phyloP scores from a whole-genome alignment of 2,797 vertebrate species.

The Ctenopoma multispine region DNA sequence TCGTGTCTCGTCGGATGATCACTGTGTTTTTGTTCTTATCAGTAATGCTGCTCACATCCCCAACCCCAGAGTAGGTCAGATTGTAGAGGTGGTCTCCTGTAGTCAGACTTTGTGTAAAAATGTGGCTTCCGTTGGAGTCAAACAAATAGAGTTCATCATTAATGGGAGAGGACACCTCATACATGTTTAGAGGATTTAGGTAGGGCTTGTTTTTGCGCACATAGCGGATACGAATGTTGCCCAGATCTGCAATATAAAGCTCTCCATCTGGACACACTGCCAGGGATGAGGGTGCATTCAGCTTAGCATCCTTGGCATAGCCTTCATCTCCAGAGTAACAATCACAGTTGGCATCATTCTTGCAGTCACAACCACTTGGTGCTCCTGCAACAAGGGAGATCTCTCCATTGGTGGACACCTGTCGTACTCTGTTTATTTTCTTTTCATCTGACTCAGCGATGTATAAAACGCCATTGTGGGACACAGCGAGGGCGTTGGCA shows the following conservation, averaged over 20 bases:
- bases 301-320: conserved; percentile 96
- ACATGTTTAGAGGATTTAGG: conserved; percentile 94
- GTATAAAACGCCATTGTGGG: conserved; percentile 94
- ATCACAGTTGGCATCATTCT: conserved; percentile 97
- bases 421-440: conserved; percentile 95
- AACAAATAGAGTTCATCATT: conserved; percentile 98
- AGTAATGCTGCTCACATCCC: conserved; percentile 91
- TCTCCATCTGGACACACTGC: conserved; percentile 95
- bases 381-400: conserved; percentile 96
- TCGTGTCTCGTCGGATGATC: conserved; percentile 91
- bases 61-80: conserved; percentile 92
- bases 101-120: conserved; percentile 95
- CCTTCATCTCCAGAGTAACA: conserved; percentile 97
- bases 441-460: conserved; percentile 98
- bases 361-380: conserved; percentile 96
- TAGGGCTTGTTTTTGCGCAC: conserved; percentile 95
- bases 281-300: conserved; percentile 92
- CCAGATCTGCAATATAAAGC: conserved; percentile 94
- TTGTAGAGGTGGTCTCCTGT: conserved; percentile 97
- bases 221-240: conserved; percentile 95
- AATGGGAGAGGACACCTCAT: conserved; percentile 95
- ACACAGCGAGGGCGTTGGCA: conserved; percentile 92
- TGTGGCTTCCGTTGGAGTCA: conserved; percentile 94
- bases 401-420: conserved; percentile 95
- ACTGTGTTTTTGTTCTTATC: conserved; percentile 95